A percentile compares a stretch with the other conserved stretches of the same genome.
Conservation (phyloP, 2,113 vertebrate genomes). For the Phocoena sinus region DNA sequence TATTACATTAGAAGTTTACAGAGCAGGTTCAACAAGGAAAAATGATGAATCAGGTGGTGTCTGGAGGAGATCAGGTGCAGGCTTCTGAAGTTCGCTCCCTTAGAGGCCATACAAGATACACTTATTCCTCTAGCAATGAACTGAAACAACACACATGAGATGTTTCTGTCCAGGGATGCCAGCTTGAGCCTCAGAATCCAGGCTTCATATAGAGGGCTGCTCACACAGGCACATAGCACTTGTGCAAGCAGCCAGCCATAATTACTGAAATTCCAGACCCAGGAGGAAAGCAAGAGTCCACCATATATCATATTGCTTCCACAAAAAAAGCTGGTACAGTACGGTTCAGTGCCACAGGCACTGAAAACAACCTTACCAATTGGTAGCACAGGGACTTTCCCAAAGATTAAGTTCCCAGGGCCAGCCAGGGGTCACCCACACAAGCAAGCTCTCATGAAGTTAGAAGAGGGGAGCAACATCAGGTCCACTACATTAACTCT, state of each 20-base stretch:
- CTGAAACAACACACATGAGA: background rate
- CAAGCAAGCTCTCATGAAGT: background rate
- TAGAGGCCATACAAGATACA: background rate
- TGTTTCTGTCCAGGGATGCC: background rate
- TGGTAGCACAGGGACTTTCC: background rate
- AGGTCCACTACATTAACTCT: background rate
- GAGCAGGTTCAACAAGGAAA: background rate
- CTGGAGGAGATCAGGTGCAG: background rate
- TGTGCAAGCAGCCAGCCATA: background rate
- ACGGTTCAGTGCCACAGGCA: background rate
- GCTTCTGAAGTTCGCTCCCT: background rate
- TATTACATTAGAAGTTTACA: background rate
- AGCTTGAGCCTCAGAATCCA: background rate
- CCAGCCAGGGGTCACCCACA: background rate
- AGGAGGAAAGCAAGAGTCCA: background rate
- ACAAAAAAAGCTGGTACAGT: background rate
- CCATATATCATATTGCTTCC: background rate
- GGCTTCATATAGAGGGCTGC: background rate
- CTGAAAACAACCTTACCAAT: background rate
- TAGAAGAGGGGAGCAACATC: background rate
- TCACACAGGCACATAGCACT: fast-evolving
- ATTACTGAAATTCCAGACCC: background rate
- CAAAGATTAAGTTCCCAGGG: background rate
- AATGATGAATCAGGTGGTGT: background rate
- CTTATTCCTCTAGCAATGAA: background rate